Base-by-base conservation (phyloP, 2,113 vertebrate species). In the Laterallus jamaicensis region DNA sequence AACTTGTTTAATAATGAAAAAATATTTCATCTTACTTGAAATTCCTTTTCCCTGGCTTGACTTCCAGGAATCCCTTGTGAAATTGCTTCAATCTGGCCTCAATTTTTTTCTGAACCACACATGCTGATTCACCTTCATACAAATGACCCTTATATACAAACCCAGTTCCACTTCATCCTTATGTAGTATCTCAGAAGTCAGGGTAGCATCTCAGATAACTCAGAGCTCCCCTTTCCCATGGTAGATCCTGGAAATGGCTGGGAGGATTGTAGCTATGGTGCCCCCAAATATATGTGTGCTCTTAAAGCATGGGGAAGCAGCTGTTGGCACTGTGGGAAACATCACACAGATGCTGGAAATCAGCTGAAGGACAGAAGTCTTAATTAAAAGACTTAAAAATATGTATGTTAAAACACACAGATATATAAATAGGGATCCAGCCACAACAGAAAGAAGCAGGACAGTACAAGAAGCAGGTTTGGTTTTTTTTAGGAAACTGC, bases 251-350 rank as follows among this genome's bases (percentile, higher is more conserved):
- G 54, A 55, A 75, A 66, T 63, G 35, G 68, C 73, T 10, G 6
- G 24, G 31, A 86, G 52, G 59, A 63, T 13, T 6, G 15, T 24
- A 52, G 31, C 69, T 1, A 0, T 37, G 47, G 52, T 71, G 74
- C 60, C 66, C 68, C 14, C 56, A 56, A 71, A 49, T 62, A 16
- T 62, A 16, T 8, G 3, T 66, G 7, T 42, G 47, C 15, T 68
- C 95, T 91, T 60, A 75, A 75, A 78, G 74, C 81, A 82, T 95
- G 91, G 52, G 35, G 25, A 70, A 88, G 80, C 94, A 96, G 77
- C 77, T 92, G 89, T 66, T 89, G 29, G 21, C 81, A 66, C 54
- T 66, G 74, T 88, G 58, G 77, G 81, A 81, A 64, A 32, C 44
- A n/a, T 90, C 71, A 59, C 39, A 19, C 63, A 83, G 47, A 60